phyloP scores from a whole-genome alignment of 2,888 invertebrate genomes.

The Cheilosia urbana region DNA sequence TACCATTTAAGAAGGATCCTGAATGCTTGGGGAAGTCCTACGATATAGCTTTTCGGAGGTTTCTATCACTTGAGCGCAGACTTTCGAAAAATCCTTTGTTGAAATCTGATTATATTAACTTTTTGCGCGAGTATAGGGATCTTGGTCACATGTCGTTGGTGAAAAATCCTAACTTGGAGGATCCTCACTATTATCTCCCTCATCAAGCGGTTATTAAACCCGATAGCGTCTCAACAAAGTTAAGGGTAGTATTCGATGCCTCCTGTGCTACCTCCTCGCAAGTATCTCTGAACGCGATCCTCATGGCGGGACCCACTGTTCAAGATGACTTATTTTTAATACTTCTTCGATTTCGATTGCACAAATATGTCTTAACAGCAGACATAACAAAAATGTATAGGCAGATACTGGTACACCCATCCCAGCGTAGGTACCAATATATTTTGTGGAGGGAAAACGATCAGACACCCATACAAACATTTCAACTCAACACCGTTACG shows the following conservation, averaged over 20 bases:
- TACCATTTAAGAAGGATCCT: background rate
- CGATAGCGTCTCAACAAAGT: too few species aligned
- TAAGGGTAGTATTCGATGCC: too few species aligned
- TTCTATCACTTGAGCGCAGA: constrained; percentile 56
- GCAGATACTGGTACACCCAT: constrained; percentile 53
- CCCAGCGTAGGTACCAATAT: constrained; percentile 60
- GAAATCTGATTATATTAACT: background rate
- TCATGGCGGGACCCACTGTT: constrained; percentile 66
- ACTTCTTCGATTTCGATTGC: constrained; percentile 57
- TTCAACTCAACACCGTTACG: constrained; percentile 64
- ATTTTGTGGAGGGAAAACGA: constrained; percentile 64
- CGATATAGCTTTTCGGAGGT: constrained; percentile 12
- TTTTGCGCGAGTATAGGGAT: background rate
- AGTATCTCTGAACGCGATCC: constrained; percentile 59
- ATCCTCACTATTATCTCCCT: constrained; percentile 14
- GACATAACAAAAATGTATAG: constrained; percentile 75
- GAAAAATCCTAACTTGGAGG: background rate
- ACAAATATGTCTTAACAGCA: constrained; percentile 52
- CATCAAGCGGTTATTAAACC: constrained; percentile 21
- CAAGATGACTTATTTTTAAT: constrained; percentile 52
- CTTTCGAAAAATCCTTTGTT: constrained; percentile 40
- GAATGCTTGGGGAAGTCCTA: background rate
- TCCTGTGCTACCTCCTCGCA: constrained; percentile 32
- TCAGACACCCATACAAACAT: constrained; percentile 45
- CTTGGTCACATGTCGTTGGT: background rate